Base-by-base conservation (phyloP, 1,140 invertebrate genomes). In the Ctenoplectra terminalis region DNA sequence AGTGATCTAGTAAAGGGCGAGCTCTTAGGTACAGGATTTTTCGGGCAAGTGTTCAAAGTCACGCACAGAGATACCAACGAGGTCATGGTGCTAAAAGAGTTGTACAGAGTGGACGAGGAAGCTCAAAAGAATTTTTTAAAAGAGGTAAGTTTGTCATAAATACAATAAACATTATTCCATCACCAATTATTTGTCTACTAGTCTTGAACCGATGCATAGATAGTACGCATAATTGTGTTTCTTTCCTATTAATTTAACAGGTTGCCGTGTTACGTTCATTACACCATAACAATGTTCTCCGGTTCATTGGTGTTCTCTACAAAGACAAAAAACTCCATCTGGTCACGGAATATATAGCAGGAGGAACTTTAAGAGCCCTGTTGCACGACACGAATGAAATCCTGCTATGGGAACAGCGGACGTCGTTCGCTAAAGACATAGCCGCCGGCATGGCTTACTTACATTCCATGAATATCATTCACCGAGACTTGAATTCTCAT, bases 401-500 rank as follows among this genome's bases (percentile, higher is more conserved):
- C 5, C 93, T 99, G 64, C 95, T 96, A 8, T 99, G 98, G 98
- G 95, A 95, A 70, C 95, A 96, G 82, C 94, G 98, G 63, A 96
- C 97, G 8, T 96, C 96, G 23, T 96, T 99, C 91, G 98, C 98
- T 23, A 96, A 97, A 81, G 98, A 99, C 92, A 98, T 99, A 87
- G 96, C 98, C 58, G 96, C 96, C 17, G 99, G 98, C 43, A 98
- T 99, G 96, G 96, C 97, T 26, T 99, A 99, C 94, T 94, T 99
- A 52, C 98, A 99, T 94, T 96, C 97, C 71, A 97, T 97, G 96
- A 98, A 98, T 90, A 97, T 99, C 82, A 99, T 99, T 86, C 99
- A 99, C 93, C 94, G 99, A 58, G 99, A 99, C 94, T 95, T 99
- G 80, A 99, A 99, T 93, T 99, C 98, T 23, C 98, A 98, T 94